Percentiles rank a stretch among this genome's conserved stretches.
Evolutionary conservation across 2,888 invertebrate genomes (phyloP).

Genomic region (Dryococelus australis): DNA sequence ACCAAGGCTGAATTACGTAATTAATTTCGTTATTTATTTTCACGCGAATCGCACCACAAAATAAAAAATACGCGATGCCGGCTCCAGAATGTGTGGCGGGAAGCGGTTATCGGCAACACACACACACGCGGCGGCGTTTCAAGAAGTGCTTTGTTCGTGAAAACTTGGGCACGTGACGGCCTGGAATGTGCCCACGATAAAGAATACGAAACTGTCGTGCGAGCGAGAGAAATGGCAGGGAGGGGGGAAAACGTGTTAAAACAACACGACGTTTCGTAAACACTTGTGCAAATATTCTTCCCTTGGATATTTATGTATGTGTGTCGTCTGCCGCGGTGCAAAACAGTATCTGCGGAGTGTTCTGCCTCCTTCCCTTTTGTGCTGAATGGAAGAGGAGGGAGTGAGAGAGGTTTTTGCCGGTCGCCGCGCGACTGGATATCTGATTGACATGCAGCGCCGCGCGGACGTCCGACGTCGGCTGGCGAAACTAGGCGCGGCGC

Average conservation of each 20-base stretch:
- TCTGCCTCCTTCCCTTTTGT: neutral
- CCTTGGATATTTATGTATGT: neutral
- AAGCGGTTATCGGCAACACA: neutral
- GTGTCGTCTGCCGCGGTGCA: neutral
- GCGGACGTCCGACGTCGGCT: conserved; percentile 19
- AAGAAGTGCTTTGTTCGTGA: neutral
- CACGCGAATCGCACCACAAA: neutral
- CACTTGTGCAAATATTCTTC: conserved; percentile 5
- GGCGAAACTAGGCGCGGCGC: conserved; percentile 19
- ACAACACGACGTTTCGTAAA: conserved; percentile 9
- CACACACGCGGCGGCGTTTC: neutral
- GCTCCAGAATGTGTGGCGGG: neutral
- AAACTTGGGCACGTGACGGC: neutral
- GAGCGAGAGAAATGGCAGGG: neutral
- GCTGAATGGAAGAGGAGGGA: neutral
- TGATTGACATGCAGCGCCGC: conserved; percentile 19
- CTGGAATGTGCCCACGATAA: neutral
- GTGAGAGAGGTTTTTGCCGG: neutral
- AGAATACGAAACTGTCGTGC: neutral
- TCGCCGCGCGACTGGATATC: neutral
- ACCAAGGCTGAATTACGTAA: too few relatives aligned
- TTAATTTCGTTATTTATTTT: too few relatives aligned
- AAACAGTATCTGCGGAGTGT: neutral
- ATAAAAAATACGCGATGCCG: neutral
- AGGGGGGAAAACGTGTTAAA: neutral